phyloP scores from a whole-genome alignment of 1,140 invertebrate genomes.

The Trichogramma pretiosum region DNA sequence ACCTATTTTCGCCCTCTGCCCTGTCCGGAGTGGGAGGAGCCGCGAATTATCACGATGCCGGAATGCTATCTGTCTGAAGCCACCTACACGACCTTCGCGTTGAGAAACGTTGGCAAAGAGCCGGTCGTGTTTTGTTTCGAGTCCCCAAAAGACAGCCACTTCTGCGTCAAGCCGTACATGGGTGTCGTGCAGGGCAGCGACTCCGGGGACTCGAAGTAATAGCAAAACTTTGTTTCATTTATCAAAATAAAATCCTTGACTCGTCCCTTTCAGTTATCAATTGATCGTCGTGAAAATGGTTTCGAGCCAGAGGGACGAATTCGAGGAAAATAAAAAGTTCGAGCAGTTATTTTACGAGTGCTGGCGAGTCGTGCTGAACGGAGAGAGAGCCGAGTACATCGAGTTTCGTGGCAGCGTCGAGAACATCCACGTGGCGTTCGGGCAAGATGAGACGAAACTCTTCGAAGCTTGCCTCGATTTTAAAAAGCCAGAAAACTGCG shows the following conservation, averaged over 20 bases:
- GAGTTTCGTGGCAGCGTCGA: conserved; percentile 33
- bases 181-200: too few relatives aligned
- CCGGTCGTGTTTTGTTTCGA: conserved; percentile 31
- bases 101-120: conserved; percentile 26
- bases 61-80: conserved; percentile 25
- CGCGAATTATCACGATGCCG: conserved; percentile 29
- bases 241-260: too few relatives aligned
- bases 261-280: too few relatives aligned
- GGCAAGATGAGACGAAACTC: neutral
- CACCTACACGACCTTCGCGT: conserved; percentile 29
- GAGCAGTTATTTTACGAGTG: conserved; percentile 28
- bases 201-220: too few relatives aligned
- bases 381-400: conserved; percentile 27
- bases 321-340: too few relatives aligned
- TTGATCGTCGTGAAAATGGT: conserved; percentile 28
- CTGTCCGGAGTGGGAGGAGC: conserved; percentile 28
- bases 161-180: conserved; percentile 31
- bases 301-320: conserved; percentile 20
- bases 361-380: conserved; percentile 31
- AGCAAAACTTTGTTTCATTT: too few relatives aligned
- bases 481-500: too few relatives aligned
- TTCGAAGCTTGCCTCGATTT: too few relatives aligned
- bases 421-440: conserved; percentile 23
- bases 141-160: conserved; percentile 25
- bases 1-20: too few relatives aligned